Percentiles rank a stretch among this genome's conserved stretches.
These are phyloP conservation scores for Arremon brunneinucha DNA, from an alignment of 2,797 vertebrate species.

Conservation along the genomic window DNA sequence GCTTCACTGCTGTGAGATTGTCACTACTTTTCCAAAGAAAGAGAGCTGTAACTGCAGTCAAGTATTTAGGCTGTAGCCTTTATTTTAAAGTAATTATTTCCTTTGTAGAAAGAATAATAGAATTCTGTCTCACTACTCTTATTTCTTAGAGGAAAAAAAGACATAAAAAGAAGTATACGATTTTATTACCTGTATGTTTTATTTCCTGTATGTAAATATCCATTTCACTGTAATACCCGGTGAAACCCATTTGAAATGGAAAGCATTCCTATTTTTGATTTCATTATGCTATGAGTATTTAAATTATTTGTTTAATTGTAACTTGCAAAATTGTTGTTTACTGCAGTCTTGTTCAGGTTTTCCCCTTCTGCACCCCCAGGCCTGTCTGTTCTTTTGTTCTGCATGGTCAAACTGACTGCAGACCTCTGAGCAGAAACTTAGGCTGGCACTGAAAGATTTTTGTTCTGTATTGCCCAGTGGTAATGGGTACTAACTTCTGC, in stretches of 20 bases:
- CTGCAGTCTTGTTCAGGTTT: background rate
- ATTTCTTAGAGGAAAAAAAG: background rate
- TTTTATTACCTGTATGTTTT: background rate
- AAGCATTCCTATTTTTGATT: background rate
- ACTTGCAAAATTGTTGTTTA: background rate
- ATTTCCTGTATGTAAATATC: background rate
- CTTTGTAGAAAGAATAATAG: background rate
- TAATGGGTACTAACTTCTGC: background rate
- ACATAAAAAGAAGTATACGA: background rate
- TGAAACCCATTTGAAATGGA: background rate
- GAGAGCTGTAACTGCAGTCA: background rate
- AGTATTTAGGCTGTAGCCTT: background rate
- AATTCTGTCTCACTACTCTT: background rate
- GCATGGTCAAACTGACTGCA: background rate
- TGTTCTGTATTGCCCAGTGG: background rate
- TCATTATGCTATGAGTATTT: background rate
- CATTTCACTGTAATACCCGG: background rate
- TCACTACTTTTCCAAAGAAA: background rate
- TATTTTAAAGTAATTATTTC: background rate
- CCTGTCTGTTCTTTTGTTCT: background rate
- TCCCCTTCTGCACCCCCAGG: background rate
- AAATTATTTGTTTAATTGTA: background rate
- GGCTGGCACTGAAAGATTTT: background rate
- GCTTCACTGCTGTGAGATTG: background rate
- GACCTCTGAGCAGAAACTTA: background rate